Conservation (phyloP, 2,888 invertebrate genomes). For the Polylopha cassiicola region DNA sequence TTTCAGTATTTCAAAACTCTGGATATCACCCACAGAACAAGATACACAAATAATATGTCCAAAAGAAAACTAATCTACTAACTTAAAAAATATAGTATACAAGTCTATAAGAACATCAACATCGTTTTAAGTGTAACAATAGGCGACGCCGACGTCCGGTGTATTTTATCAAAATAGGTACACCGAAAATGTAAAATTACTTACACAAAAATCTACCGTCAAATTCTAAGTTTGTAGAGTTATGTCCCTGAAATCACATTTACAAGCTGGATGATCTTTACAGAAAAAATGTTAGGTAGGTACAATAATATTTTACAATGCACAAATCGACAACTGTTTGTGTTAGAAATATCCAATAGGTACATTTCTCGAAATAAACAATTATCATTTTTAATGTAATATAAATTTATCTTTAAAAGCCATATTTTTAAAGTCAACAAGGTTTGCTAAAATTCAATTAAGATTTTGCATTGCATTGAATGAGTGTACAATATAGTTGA, state of each 20-base stretch:
- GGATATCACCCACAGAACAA: slow-evolving; percentile 37
- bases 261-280: slow-evolving; percentile 70
- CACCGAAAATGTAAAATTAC: background rate
- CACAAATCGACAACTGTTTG: slow-evolving; percentile 34
- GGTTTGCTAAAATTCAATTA: too few relatives aligned
- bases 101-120: slow-evolving; percentile 44
- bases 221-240: slow-evolving; percentile 31
- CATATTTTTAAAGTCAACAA: too few relatives aligned
- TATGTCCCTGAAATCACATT: slow-evolving; percentile 53
- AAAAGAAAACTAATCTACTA: slow-evolving; percentile 55
- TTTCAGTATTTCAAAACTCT: slow-evolving; percentile 35
- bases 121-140: too few relatives aligned
- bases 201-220: slow-evolving; percentile 8
- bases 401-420: too few relatives aligned
- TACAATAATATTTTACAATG: slow-evolving; percentile 62
- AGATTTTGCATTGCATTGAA: too few relatives aligned
- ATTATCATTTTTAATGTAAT: too few relatives aligned
- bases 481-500: too few relatives aligned
- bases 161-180: too few relatives aligned
- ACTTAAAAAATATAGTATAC: slow-evolving; percentile 42
- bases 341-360: background rate
- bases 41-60: slow-evolving; percentile 55
- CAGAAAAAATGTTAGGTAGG: slow-evolving; percentile 59
- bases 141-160: too few relatives aligned
- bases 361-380: too few relatives aligned